phyloP scores from a whole-genome alignment of 2,888 invertebrate species.

The Tetranychus piercei region DNA sequence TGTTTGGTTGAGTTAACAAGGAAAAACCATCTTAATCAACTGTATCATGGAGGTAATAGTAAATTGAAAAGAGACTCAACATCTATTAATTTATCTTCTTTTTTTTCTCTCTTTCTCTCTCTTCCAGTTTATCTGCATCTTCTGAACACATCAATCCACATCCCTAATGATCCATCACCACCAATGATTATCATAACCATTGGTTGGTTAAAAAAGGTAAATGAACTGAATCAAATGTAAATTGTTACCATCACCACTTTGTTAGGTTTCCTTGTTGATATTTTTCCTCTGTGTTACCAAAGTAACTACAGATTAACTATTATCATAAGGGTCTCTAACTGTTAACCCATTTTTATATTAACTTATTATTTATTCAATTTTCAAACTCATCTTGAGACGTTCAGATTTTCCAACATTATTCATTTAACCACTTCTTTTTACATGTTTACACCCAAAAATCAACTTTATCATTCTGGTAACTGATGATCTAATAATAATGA shows the following conservation, averaged over 20 bases:
- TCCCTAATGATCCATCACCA: not conserved
- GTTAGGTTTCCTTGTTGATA: not conserved
- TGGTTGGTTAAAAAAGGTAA: not conserved
- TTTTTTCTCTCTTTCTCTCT: no score
- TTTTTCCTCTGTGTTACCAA: not conserved
- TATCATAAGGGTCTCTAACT: not conserved
- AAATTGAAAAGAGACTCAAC: no score
- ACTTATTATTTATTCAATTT: not conserved
- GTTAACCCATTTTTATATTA: not conserved
- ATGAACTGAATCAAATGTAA: not conserved
- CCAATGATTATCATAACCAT: not conserved
- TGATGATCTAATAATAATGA: no score
- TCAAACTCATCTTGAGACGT: not conserved
- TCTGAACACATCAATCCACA: not conserved
- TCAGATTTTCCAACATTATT: no score
- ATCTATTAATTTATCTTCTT: no score
- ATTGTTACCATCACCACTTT: not conserved
- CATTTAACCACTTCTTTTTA: no score
- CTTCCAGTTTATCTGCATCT: not conserved
- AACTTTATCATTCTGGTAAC: no score
- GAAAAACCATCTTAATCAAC: not conserved
- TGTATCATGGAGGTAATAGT: not conserved
- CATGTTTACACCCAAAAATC: no score
- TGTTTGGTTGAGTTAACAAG: not conserved
- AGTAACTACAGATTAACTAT: not conserved